Conservation (phyloP, 1,140 invertebrate species). For the Patella vulgata region DNA sequence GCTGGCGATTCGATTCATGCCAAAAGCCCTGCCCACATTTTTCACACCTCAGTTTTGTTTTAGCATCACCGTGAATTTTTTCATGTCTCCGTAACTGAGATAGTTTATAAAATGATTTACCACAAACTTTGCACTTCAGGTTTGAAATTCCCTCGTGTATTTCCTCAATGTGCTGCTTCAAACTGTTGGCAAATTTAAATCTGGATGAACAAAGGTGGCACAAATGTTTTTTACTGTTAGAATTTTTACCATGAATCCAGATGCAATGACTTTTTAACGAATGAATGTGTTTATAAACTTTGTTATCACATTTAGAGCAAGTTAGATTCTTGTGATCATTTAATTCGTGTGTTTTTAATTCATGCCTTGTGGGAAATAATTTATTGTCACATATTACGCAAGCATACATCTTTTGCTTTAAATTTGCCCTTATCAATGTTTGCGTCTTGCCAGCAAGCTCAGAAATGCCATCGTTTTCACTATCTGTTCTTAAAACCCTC, state of each 20-base stretch:
- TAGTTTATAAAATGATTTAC: slow-evolving; percentile 44
- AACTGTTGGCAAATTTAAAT: slow-evolving; percentile 40
- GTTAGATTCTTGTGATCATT: slow-evolving; percentile 9
- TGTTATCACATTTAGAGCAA: slow-evolving; percentile 13
- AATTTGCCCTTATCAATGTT: no score
- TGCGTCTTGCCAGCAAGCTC: no score
- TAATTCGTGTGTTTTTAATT: slow-evolving; percentile 9
- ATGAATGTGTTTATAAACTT: slow-evolving; percentile 36
- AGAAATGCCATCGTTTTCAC: no score
- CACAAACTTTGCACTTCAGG: slow-evolving; percentile 37
- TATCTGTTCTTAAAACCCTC: no score
- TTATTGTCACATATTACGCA: no score
- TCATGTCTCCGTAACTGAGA: slow-evolving; percentile 45
- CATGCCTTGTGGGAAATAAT: no score
- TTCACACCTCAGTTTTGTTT: slow-evolving; percentile 38
- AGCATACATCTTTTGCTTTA: no score
- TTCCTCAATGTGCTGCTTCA: slow-evolving; percentile 50
- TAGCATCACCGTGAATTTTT: slow-evolving; percentile 38
- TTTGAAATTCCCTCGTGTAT: slow-evolving; percentile 44
- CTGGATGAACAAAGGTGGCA: slow-evolving; percentile 45
- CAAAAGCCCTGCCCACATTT: slow-evolving; percentile 42
- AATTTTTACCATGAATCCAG: slow-evolving; percentile 34
- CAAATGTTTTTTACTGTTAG: slow-evolving; percentile 24
- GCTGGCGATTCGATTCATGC: slow-evolving; percentile 42
- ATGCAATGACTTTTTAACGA: slow-evolving; percentile 42